Evolutionary conservation across 2,113 vertebrate genomes (phyloP).

Genomic region (Nannobrachium achirus): DNA sequence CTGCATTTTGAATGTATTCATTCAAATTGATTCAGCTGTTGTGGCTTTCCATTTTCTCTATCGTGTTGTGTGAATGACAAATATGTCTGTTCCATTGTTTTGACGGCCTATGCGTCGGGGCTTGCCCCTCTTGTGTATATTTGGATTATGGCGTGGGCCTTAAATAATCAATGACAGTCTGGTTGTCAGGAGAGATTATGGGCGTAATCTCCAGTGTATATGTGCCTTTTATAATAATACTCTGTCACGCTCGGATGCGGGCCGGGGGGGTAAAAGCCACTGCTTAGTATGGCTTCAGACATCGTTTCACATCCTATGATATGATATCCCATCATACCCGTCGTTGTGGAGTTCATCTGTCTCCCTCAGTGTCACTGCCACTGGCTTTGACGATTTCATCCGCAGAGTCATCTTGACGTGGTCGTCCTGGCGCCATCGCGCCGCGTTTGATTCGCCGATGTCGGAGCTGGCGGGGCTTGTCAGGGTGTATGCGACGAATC

Average conservation of each 20-base stretch:
- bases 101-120: not conserved
- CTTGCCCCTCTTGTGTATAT: conserved; percentile 17
- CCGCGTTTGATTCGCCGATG: too few relatives aligned
- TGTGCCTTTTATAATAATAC: conserved; percentile 41
- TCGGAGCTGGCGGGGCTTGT: too few relatives aligned
- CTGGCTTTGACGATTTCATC: conserved; percentile 25
- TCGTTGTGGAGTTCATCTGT: conserved; percentile 7
- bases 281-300: conserved; percentile 27
- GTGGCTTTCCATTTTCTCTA: not conserved
- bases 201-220: conserved; percentile 59
- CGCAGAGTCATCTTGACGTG: not conserved
- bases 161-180: conserved; percentile 69
- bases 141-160: conserved; percentile 62
- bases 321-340: conserved; percentile 12
- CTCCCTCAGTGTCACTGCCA: not conserved
- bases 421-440: not conserved
- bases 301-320: conserved; percentile 49
- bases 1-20: not conserved
- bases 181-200: conserved; percentile 67
- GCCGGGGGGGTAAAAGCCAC: conserved; percentile 1
- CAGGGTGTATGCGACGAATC: too few relatives aligned
- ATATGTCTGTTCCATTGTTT: not conserved
- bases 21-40: not conserved
- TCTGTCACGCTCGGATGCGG: conserved; percentile 49
- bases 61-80: not conserved